Base-by-base conservation (phyloP, 2,797 vertebrate species). In the Lemur catta region DNA sequence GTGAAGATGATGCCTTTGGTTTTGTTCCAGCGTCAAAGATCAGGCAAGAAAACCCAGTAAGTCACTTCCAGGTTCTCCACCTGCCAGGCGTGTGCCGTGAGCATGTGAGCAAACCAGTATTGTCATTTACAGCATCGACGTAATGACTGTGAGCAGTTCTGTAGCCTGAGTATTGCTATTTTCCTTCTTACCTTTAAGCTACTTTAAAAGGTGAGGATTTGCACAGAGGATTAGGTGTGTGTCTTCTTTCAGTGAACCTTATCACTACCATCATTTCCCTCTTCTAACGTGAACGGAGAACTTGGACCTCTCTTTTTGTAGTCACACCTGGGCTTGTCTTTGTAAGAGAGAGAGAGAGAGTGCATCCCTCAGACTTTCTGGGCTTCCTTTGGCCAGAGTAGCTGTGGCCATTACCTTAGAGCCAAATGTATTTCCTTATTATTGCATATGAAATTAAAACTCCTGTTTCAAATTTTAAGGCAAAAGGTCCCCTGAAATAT, bases 371-470 rank as follows among this genome's bases (percentile, higher is more conserved):
- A 63, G 82, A 30, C 24, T 48, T 41, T 72, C 18, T 8, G 6
- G 76, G 59, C 30, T 63, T 48, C 76, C 59, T 80, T 63, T 71
- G 88, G n/a, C 50, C 71, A n/a, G 33, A 67, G 52, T 48, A 55
- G 7, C 30, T 71, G 12, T 71, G n/a, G 48, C 48, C 43, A 52
- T 55, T 46, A 46, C 33, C 52, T 72, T n/a, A 95, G 33, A 82
- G n/a, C 52, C 22, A 67, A 92, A 46, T 41, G 52, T 24, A 69
- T 96, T 84, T 95, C 74, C 52, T 88, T 48, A n/a, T 72, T 48
- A 55, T 88, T 84, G 4, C 67, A 35, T 76, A 35, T 71, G 94
- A 81, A 93, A 38, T 89, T 59, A 85, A 92, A 93, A 50, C 46
- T 75, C 80, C 6, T 35, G 35, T 79, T 65, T 69, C n/a, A 52